These are phyloP conservation scores for Gambusia yucatana DNA, from an alignment of 2,797 vertebrate genomes.

Conservation along the genomic window DNA sequence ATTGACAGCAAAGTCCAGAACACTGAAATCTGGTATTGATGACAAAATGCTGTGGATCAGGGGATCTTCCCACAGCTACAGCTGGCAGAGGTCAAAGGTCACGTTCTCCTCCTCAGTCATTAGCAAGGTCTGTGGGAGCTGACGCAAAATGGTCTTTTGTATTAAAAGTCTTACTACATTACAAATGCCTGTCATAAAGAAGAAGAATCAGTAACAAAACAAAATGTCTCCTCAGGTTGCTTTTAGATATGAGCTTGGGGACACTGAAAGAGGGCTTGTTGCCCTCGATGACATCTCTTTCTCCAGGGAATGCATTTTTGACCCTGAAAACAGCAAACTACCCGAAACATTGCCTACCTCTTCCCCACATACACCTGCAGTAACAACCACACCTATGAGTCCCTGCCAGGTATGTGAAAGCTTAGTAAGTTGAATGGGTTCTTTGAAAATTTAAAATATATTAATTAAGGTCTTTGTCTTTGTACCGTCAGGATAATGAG, in stretches of 20 bases:
- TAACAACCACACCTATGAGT: constrained; percentile 33
- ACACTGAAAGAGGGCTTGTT: constrained; percentile 45
- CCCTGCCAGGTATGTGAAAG: constrained; percentile 72
- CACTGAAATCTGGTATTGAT: constrained; percentile 29
- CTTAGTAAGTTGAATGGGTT: background rate
- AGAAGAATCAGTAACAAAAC: background rate
- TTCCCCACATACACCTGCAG: constrained; percentile 24
- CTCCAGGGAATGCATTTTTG: constrained; percentile 73
- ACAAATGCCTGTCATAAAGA: background rate
- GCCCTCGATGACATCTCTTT: constrained; percentile 82
- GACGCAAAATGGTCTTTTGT: background rate
- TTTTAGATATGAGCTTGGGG: constrained; percentile 64
- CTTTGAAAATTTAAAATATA: background rate
- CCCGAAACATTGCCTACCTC: constrained; percentile 62
- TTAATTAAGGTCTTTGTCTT: background rate
- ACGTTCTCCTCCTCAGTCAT: constrained; percentile 65
- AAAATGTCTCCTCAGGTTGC: constrained; percentile 66
- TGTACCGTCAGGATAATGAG: constrained; percentile 60
- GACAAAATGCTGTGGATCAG: constrained; percentile 72
- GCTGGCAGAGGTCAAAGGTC: constrained; percentile 77
- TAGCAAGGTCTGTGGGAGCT: constrained; percentile 73
- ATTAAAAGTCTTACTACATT: background rate
- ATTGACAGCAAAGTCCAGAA: constrained; percentile 67
- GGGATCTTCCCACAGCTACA: constrained; percentile 53
- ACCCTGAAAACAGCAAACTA: constrained; percentile 72